phyloP scores from a whole-genome alignment of 2,797 vertebrate genomes.

The Acestrorhynchus altus region DNA sequence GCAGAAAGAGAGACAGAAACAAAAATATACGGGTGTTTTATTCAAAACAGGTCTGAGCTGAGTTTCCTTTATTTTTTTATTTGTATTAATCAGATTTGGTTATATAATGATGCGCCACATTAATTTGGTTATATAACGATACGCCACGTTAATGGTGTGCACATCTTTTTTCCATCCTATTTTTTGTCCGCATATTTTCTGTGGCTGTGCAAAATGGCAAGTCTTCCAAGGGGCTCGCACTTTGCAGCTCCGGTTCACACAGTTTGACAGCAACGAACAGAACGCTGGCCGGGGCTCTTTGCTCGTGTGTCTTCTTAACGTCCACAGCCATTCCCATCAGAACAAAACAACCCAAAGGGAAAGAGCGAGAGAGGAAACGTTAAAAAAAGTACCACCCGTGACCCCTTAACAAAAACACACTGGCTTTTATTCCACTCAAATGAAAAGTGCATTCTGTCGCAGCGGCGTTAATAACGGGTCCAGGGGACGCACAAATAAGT shows the following conservation, averaged over 20 bases:
- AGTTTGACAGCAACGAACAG: slow-evolving; percentile 30
- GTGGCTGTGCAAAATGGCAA: background rate
- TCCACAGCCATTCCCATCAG: slow-evolving; percentile 20
- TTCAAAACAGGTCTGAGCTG: background rate
- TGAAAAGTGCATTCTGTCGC: slow-evolving; percentile 45
- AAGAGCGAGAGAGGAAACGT: background rate
- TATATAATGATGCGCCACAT: background rate
- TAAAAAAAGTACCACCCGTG: background rate
- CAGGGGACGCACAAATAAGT: slow-evolving; percentile 50
- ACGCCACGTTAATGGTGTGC: too few relatives aligned
- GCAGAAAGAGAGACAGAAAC: background rate
- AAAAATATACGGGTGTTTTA: background rate
- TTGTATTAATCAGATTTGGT: background rate
- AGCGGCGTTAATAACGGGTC: slow-evolving; percentile 51
- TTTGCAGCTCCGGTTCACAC: slow-evolving; percentile 32
- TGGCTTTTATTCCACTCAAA: slow-evolving; percentile 42
- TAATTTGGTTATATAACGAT: background rate
- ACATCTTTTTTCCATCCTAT: background rate
- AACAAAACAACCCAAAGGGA: background rate
- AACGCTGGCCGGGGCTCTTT: slow-evolving; percentile 28
- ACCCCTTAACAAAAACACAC: slow-evolving; percentile 18
- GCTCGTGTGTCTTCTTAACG: slow-evolving; percentile 33
- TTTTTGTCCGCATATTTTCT: background rate
- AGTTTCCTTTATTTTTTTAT: background rate
- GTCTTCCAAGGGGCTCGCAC: background rate